Percentiles rank a stretch among this genome's conserved stretches.
Evolutionary conservation across 30 jellyfish, hydroid and myxozoan species (phyloP).

Genomic region (Mastigias papua): DNA sequence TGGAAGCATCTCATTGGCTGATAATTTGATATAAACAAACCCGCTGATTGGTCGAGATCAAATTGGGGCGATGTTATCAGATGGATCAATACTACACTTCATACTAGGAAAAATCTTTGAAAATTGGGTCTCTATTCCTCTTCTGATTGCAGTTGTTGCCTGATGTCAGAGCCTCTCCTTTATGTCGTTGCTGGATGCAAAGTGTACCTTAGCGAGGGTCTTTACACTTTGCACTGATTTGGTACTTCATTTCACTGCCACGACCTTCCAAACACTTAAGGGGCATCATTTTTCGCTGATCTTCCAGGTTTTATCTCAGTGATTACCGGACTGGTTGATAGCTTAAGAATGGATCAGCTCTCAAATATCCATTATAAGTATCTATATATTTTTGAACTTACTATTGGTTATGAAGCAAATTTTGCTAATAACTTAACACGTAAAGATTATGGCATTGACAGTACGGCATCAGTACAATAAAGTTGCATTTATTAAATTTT

Average conservation of each 20-base stretch:
- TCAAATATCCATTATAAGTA: neutral
- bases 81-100: no score
- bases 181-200: slow-evolving; percentile 1
- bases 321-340: neutral
- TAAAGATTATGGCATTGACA: no score
- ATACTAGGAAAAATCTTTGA: neutral
- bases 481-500: no score
- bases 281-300: neutral
- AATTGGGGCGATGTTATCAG: no score
- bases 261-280: neutral
- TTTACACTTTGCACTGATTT: neutral
- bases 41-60: no score
- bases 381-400: no score
- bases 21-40: no score
- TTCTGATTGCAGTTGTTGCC: neutral
- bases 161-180: neutral
- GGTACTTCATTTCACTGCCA: neutral
- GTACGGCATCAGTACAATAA: no score
- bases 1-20: no score
- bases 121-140: neutral
- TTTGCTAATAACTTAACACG: neutral
- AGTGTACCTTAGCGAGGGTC: neutral
- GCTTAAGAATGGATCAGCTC: neutral
- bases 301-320: neutral
- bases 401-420: no score